Evolutionary conservation across 2,888 invertebrate species (phyloP), one percentile per base, ranked within the genome.

Genomic region (Clitarchus hookeri): DNA sequence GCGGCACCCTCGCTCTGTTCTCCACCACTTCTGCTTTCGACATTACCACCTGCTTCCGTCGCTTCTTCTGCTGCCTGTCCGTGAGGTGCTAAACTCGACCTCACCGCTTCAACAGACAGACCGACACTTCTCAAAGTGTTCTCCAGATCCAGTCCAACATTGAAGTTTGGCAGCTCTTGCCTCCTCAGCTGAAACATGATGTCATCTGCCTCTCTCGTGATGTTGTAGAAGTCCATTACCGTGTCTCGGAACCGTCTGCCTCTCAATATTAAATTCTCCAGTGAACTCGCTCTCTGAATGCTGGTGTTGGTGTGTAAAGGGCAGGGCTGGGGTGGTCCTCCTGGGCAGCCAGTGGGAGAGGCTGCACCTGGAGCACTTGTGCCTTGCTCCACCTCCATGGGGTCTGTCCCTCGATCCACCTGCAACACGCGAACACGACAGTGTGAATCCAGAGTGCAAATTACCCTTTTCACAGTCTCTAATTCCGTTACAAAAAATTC

Each of bases 391-490:
- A 93, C 91, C 89, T 95, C 95, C 95, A 95, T 95, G 0, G 95
- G 95, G 90, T 95, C 95, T 0, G 95, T 95, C 8, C 95, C 95
- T 86, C 95, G 93, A 90, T 95, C 95, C 88, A 93, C 95, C 95
- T 95, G 90, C 53, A 90, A 90, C 88, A 65, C 3, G 36, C 2
- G 36, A 36, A 4, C 4, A 36, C 36, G 36, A 36, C 36, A 36
- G 36, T 3, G 4, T 36, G 36, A 36, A 36, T 3, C 36, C 36
- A 36, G 36, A 4, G 36, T 36, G 36, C 36, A 36, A 36, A 36
- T 4, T 1, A 36, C 36, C 36, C 36, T 36, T 36, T 36, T 36
- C 36, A 36, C 36, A 36, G 36, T 36, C 36, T 36, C 1, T 36
- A 36, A 36, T 36, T 36, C 2, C 4, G 36, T 36, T 36, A 36